These are phyloP conservation scores for Archilochus colubris DNA, from an alignment of 2,113 vertebrate genomes.

Conservation along the genomic window DNA sequence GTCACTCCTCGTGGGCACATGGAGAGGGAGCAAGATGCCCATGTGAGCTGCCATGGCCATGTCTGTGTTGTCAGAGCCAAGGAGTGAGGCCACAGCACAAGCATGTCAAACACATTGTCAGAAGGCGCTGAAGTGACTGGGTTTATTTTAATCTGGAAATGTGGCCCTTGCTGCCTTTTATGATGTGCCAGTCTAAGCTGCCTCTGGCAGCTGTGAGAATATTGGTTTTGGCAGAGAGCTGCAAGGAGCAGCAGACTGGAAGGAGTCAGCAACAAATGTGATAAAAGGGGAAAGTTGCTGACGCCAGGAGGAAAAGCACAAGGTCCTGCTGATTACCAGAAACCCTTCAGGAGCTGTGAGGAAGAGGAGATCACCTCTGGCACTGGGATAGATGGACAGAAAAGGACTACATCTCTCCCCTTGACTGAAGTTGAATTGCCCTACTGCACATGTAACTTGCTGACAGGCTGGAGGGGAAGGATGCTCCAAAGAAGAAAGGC, in stretches of 20 bases:
- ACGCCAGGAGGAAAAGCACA: conserved; percentile 60
- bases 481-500: not conserved
- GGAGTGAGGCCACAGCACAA: conserved; percentile 17
- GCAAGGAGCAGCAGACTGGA: conserved; percentile 70
- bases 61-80: conserved; percentile 30
- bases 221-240: conserved; percentile 76
- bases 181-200: conserved; percentile 73
- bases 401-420: not conserved
- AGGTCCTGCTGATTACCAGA: conserved; percentile 37
- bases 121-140: conserved; percentile 63
- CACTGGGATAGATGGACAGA: not conserved
- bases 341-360: conserved; percentile 25
- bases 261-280: conserved; percentile 74
- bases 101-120: conserved; percentile 67
- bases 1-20: not conserved
- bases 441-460: not conserved
- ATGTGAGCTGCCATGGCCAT: not conserved
- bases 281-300: conserved; percentile 70
- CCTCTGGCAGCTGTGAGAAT: conserved; percentile 73
- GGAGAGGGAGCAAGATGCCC: not conserved
- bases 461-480: not conserved
- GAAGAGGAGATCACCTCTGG: conserved; percentile 16
- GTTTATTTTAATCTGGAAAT: conserved; percentile 72
- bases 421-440: not conserved
- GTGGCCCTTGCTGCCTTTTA: conserved; percentile 67